A percentile compares a stretch with the other conserved stretches of the same genome.
phyloP scores from a whole-genome alignment of 2,888 invertebrate species.

The Petrolisthes cinctipes region DNA sequence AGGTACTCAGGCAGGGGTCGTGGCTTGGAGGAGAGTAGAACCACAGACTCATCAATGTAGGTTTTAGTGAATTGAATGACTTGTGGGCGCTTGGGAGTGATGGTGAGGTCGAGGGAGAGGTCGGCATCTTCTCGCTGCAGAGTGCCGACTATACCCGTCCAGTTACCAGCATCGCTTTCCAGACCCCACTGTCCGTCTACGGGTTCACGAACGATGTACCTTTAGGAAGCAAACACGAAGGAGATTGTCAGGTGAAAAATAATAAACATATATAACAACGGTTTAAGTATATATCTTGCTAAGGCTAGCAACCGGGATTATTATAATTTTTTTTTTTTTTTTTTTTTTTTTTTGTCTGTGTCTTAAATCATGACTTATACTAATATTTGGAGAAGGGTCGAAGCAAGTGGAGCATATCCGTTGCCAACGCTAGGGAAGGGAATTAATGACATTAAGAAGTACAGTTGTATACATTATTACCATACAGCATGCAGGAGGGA shows the following conservation, averaged over 20 bases:
- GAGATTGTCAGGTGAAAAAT: neutral
- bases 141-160: constrained; percentile 47
- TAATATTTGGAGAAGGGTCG: no score
- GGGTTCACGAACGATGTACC: constrained; percentile 27
- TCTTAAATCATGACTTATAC: no score
- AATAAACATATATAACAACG: neutral
- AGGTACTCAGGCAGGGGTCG: constrained; percentile 27
- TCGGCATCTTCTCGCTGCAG: constrained; percentile 47
- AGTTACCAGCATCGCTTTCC: constrained; percentile 27
- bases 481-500: no score
- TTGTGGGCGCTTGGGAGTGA: neutral
- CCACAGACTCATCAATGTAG: constrained; percentile 33
- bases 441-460: no score
- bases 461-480: no score
- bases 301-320: neutral
- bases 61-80: constrained; percentile 29
- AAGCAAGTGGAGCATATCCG: no score
- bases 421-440: no score
- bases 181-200: constrained; percentile 41
- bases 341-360: no score
- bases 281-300: neutral
- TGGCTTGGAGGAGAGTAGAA: constrained; percentile 24
- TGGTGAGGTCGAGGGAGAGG: constrained; percentile 32
- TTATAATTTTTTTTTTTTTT: no score
- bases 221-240: constrained; percentile 12